Percentiles rank a stretch among this genome's conserved stretches.
Evolutionary conservation across 1,140 invertebrate genomes (phyloP).

Genomic region (Nymphalis io): DNA sequence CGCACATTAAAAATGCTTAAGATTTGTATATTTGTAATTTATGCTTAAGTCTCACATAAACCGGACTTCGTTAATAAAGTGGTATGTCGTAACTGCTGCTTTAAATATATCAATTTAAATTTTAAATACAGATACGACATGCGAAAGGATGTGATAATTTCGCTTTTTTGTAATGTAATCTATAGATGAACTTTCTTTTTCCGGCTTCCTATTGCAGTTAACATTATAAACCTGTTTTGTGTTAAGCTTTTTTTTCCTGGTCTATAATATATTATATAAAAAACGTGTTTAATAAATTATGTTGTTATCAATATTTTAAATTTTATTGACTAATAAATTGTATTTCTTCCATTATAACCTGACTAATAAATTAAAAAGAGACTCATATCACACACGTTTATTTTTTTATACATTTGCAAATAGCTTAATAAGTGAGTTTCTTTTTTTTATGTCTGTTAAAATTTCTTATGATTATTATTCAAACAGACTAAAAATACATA

Average conservation of each 20-base stretch:
- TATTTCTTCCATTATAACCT: too few relatives aligned
- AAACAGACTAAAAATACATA: too few relatives aligned
- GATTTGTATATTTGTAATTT: not conserved
- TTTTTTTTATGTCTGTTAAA: too few relatives aligned
- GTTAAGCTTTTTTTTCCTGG: not conserved
- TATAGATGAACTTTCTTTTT: conserved; percentile 35
- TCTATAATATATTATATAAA: not conserved
- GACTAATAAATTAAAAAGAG: too few relatives aligned
- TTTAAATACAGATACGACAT: conserved; percentile 19
- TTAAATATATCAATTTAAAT: conserved; percentile 15
- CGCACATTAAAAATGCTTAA: not conserved
- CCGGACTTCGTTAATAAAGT: not conserved
- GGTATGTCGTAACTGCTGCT: not conserved
- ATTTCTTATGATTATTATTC: too few relatives aligned
- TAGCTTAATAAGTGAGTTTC: too few relatives aligned
- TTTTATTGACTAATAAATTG: not conserved
- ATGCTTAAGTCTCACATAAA: not conserved
- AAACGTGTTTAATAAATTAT: not conserved
- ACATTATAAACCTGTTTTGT: conserved; percentile 4
- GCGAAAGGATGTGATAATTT: conserved; percentile 35
- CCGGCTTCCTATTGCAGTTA: conserved; percentile 19
- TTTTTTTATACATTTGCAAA: too few relatives aligned
- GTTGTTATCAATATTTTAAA: not conserved
- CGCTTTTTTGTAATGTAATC: conserved; percentile 25
- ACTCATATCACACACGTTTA: too few relatives aligned